A percentile compares a stretch with the other conserved stretches of the same genome.
Conservation (phyloP, 2,113 vertebrate species). For the Amazona vittata region DNA sequence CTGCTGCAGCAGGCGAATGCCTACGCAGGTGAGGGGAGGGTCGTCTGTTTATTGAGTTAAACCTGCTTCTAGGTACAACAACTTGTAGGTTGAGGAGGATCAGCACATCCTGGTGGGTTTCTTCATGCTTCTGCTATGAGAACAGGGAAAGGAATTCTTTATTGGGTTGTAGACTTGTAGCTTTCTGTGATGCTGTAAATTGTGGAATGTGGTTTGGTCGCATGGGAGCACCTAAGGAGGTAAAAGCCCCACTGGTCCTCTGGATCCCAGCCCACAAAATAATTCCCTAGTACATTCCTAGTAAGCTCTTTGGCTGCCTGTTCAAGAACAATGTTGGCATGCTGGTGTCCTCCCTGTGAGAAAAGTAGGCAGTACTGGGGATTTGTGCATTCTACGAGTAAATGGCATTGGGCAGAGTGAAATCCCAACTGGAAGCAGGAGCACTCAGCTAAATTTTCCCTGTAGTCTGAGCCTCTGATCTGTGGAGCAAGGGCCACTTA, state of each 20-base stretch:
- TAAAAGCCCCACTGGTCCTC: not conserved
- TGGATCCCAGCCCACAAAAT: not conserved
- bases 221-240: not conserved
- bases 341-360: not conserved
- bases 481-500: not conserved
- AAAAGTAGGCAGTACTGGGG: not conserved
- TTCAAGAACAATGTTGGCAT: accelerated
- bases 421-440: not conserved
- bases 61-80: not conserved
- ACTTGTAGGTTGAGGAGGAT: accelerated
- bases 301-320: not conserved
- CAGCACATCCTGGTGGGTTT: not conserved
- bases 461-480: not conserved
- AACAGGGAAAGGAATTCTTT: not conserved
- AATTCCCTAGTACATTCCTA: not conserved
- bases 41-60: accelerated
- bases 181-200: not conserved
- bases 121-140: not conserved
- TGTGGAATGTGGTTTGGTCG: accelerated
- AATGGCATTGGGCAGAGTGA: not conserved
- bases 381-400: not conserved
- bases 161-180: not conserved
- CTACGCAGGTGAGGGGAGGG: slow-evolving; percentile 85
- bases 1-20: slow-evolving; percentile 90
- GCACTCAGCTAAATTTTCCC: not conserved